These are phyloP conservation scores for Sebastes diploproa DNA, from an alignment of 2,797 vertebrate genomes.

Conservation along the genomic window DNA sequence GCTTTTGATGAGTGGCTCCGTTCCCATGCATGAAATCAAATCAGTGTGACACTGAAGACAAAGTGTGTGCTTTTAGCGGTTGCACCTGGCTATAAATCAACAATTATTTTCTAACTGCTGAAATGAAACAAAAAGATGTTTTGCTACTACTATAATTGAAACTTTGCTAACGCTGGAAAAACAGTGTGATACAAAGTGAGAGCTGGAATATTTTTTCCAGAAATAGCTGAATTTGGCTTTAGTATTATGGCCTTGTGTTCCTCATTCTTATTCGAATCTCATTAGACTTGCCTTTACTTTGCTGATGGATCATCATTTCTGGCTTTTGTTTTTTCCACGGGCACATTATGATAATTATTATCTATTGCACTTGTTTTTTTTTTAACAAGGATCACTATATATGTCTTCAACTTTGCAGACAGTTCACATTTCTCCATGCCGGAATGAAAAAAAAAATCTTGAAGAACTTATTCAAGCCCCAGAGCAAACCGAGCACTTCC, in stretches of 20 bases:
- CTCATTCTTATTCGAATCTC: not conserved
- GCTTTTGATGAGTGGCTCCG: slow-evolving; percentile 62
- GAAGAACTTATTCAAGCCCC: not conserved
- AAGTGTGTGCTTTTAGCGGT: slow-evolving; percentile 63
- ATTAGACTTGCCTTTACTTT: slow-evolving; percentile 1
- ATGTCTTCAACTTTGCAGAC: not conserved
- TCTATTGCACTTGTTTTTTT: not conserved
- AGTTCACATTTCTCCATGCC: not conserved
- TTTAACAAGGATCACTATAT: not conserved
- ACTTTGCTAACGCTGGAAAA: slow-evolving; percentile 1
- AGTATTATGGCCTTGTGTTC: not conserved
- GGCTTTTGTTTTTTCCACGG: not conserved
- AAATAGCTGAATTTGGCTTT: not conserved
- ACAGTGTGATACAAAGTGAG: not conserved
- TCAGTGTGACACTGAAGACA: slow-evolving; percentile 64
- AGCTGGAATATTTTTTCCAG: not conserved
- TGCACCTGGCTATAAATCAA: slow-evolving; percentile 60
- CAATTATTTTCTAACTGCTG: slow-evolving; percentile 47
- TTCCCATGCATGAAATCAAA: slow-evolving; percentile 60
- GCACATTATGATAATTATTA: not conserved
- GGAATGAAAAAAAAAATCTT: not conserved
- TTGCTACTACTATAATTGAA: slow-evolving; percentile 25
- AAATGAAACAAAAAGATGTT: slow-evolving; percentile 41
- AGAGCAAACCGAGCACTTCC: not conserved
- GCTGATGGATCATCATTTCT: not conserved